Evolutionary conservation across 2,797 vertebrate species (phyloP), one percentile per base, ranked within the genome.

Genomic region (Chiropotes sagulatus): DNA sequence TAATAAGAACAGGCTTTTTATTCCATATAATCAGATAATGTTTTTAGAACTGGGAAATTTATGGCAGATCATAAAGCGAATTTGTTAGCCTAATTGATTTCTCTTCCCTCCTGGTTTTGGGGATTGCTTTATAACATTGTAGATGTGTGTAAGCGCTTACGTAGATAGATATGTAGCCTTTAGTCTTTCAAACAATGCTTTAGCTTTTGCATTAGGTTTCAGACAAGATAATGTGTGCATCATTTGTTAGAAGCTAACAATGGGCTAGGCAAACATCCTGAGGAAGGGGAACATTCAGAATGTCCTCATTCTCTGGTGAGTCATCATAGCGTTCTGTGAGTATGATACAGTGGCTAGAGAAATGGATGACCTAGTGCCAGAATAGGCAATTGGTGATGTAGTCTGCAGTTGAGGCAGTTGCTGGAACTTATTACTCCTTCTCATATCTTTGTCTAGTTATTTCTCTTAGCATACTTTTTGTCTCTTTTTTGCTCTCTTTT

Each of bases 31-130:
- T 64, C 41, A 93, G 75, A 39, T 67, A 58, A 19, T 67, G 8
- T 46, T 80, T 95, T 95, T 85, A 85, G 83, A 90, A 86, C 50
- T 44, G 30, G 26, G 41, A 90, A 36, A 33, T 85, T 80, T 83
- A 87, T 33, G 22, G 48, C 54, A 54, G 28, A 75, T 92, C 26
- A 57, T 76, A 80, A 84, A 83, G 44, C 41, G 1, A 33, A 26
- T 61, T 93, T 96, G 41, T 92, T 73, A 33, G 26, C 30, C 50
- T 20, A 85, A 24, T 17, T 92, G 28, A 30, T 81, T 89, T 48
- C 30, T 73, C 33, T 90, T 88, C 17, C 12, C 10, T 91, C 33
- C 54, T 79, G 33, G 14, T 90, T 96, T 87, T 83, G 46, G 17
- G 81, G 46, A 44, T 76, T 14, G 17, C 30, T 39, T 88, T 61